These are phyloP conservation scores for Amblyopsis hoosieri DNA, from an alignment of 2,797 vertebrate species.

Conservation along the genomic window DNA sequence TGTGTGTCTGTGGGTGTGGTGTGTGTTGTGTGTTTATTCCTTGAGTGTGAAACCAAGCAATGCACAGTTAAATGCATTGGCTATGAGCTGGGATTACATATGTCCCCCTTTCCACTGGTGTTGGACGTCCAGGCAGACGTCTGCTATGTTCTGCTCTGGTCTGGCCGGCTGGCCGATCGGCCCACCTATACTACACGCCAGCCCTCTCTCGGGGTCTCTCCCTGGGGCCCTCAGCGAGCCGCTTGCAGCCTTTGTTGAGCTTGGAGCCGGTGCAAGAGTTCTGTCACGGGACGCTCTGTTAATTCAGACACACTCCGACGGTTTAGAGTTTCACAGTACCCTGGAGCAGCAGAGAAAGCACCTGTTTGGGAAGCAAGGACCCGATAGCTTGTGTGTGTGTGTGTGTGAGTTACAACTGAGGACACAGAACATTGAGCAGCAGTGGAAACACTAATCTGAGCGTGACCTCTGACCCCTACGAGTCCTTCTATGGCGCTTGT, in stretches of 20 bases:
- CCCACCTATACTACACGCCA: conserved; percentile 13
- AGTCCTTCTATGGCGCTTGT: conserved; percentile 46
- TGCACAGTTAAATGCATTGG: conserved; percentile 43
- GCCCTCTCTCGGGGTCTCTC: conserved; percentile 6
- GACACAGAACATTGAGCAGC: conserved; percentile 57
- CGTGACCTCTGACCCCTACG: conserved; percentile 54
- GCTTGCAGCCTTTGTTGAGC: neutral
- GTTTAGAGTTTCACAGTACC: conserved; percentile 64
- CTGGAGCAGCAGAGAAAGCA: conserved; percentile 59
- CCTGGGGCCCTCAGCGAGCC: conserved; percentile 3
- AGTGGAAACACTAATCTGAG: conserved; percentile 62
- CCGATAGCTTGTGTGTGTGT: conserved; percentile 38
- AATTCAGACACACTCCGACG: conserved; percentile 61
- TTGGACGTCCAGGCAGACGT: conserved; percentile 39
- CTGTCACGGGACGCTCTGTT: conserved; percentile 32
- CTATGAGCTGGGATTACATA: conserved; percentile 54
- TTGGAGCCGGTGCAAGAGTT: conserved; percentile 12
- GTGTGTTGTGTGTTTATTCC: conserved; percentile 12
- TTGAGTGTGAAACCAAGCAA: conserved; percentile 26
- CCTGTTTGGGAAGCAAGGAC: conserved; percentile 49
- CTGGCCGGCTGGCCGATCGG: conserved; percentile 14
- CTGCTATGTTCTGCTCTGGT: conserved; percentile 18
- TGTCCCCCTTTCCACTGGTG: conserved; percentile 54
- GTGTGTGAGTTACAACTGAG: conserved; percentile 45
- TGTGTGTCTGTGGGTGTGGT: too few species aligned